Percentiles rank a stretch among this genome's conserved stretches.
These are phyloP conservation scores for Formica exsecta DNA, from an alignment of 1,140 invertebrate genomes.

Conservation along the genomic window DNA sequence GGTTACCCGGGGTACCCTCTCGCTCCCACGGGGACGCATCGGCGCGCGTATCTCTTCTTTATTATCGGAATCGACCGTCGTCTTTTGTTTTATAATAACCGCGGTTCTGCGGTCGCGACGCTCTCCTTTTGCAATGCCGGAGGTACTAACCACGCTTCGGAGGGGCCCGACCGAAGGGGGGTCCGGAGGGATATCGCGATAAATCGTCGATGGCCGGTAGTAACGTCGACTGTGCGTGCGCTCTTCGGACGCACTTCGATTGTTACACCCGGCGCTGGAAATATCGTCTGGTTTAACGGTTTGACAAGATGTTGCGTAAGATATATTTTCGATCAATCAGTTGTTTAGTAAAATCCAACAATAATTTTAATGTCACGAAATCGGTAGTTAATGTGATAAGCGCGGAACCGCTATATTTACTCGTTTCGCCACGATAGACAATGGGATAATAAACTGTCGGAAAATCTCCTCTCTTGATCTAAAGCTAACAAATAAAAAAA, in stretches of 20 bases:
- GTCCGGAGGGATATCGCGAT: conserved; percentile 55
- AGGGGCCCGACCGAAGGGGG: neutral
- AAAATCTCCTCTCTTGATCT: conserved; percentile 27
- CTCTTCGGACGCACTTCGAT: conserved; percentile 41
- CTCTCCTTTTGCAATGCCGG: conserved; percentile 78
- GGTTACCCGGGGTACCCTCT: neutral
- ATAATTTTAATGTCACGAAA: conserved; percentile 43
- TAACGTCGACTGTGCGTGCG: conserved; percentile 43
- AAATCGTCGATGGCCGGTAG: conserved; percentile 68
- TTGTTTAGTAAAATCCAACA: conserved; percentile 39
- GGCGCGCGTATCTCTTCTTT: conserved; percentile 82
- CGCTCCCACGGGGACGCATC: conserved; percentile 69
- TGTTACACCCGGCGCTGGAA: neutral
- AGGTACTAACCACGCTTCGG: conserved; percentile 50
- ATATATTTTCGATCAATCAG: conserved; percentile 3
- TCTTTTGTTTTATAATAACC: conserved; percentile 86
- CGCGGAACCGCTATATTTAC: conserved; percentile 39
- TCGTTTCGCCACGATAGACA: conserved; percentile 47
- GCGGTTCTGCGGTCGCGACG: conserved; percentile 81
- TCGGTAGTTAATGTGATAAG: conserved; percentile 46
- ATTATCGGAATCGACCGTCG: conserved; percentile 84
- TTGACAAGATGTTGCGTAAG: neutral
- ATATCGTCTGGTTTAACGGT: too few relatives aligned
- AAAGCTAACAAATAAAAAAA: conserved; percentile 3
- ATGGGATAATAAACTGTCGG: conserved; percentile 51